Base-by-base conservation (phyloP, 2,113 vertebrate genomes). In the Lanius ludovicianus region DNA sequence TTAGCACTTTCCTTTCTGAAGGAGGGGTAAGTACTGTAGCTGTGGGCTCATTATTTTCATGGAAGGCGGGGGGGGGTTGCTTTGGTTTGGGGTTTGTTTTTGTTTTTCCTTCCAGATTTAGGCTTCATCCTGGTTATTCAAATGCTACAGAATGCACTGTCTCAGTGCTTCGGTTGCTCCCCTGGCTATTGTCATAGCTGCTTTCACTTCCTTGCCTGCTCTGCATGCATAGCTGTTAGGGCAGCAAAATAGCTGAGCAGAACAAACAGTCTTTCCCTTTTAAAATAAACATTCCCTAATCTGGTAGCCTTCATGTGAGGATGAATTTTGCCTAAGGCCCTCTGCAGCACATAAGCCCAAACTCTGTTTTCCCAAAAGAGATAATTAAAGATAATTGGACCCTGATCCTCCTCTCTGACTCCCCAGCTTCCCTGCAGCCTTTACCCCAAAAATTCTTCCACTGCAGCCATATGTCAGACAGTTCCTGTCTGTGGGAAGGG, bases 271-370 rank as follows among this genome's bases (percentile, higher is more conserved):
- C 88, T 78, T 94, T 95, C 55, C 63, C 50, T 80, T 92, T 95
- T 86, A 4, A 96, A 94, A 95, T 95, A 96, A 95, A 96, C 96
- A 96, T 95, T 96, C 86, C 90, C 96, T 95, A 95, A 94, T 95
- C 88, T 94, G 92, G 95, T 94, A 96, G 83, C 84, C 81, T 93
- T 64, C 55, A 23, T 46, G 18, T 81, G 64, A 90, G 69, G 52
- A 49, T 84, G 76, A 71, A 62, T 92, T 90, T 95, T 86, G 88
- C 79, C 57, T 74, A 41, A 46, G 47, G 87, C 30, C 35, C 30
- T 88, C 59, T 41, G 75, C 67, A 94, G 41, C 75, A 30, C 27
- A 55, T 77, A 85, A 78, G 25, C 27, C 59, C 64, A 70, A 91
- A 77, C 44, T 46, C 33, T 64, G 3, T 57, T 70, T 91, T 88